Base-by-base conservation (phyloP, 2,888 invertebrate species). In the Aleiodes testaceus region DNA sequence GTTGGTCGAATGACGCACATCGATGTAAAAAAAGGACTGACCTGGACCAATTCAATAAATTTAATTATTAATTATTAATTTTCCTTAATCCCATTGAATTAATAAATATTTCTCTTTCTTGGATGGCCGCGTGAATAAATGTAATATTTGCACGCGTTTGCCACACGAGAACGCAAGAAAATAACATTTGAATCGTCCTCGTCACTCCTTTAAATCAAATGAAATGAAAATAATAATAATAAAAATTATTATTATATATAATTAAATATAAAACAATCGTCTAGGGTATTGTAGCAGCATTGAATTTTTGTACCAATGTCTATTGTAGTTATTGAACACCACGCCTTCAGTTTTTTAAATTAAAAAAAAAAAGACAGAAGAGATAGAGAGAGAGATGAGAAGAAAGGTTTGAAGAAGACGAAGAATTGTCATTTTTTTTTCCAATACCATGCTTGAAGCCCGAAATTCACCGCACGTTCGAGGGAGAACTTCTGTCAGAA, bases 301-400 rank as follows among this genome's bases (percentile, higher is more conserved):
- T 85, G 79, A 84, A 85, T 84, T 87, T 87, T 87, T 87, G 86
- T 87, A 86, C 86, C 83, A 81, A 83, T 82, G 82, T 85, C 85
- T 86, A 84, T 83, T 80, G 85, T 86, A 86, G 85, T 79, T 77
- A 77, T 83, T 82, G 81, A 65, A 80, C 80, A 79, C 78, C 79
- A 73, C 75, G 78, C 78, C 76, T 81, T 79, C 71, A 66, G 73
- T 72, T 65, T 66, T 69, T 69, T 73, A 42, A 53, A 69, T 53
- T 66, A 49, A 59, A 16, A 59, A 59, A 3, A 42, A 26, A 26
- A 26, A 26, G 5, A 5, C 4, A 26, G 26, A 26, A 26, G 26
- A 26, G 4, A 26, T 5, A 26, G 26, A 36, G 42, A 42, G 1
- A 44, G 42, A 12, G 42, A n/a, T 18, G 20, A 22, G 18, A 63